phyloP scores from a whole-genome alignment of 2,113 vertebrate genomes.

The Capreolus pygargus region DNA sequence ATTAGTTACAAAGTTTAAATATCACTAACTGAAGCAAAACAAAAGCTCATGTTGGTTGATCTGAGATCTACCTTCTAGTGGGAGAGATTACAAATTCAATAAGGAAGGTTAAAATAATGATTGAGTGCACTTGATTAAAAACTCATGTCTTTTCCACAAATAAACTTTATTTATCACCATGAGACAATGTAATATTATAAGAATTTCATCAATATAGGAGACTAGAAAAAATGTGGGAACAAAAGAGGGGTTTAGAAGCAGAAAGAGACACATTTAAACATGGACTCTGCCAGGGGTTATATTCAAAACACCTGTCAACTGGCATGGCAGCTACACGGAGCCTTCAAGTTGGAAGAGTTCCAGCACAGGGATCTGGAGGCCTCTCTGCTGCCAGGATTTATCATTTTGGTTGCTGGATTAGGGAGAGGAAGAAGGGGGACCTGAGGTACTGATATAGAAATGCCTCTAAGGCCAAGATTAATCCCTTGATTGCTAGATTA shows the following conservation, averaged over 20 bases:
- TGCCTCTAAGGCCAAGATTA: background rate
- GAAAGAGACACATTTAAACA: background rate
- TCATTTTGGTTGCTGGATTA: background rate
- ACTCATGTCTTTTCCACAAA: background rate
- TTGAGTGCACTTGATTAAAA: background rate
- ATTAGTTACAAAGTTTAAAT: background rate
- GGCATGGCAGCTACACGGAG: background rate
- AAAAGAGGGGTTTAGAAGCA: background rate
- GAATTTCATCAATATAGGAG: background rate
- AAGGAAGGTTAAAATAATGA: conserved; percentile 17
- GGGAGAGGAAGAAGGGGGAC: background rate
- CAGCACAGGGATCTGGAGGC: rapidly evolving
- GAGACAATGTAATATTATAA: background rate
- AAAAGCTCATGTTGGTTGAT: background rate
- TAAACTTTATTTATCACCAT: background rate
- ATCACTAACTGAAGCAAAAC: background rate
- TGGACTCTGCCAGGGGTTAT: background rate
- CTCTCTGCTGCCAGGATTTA: background rate
- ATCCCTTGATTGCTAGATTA: background rate
- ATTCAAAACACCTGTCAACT: background rate
- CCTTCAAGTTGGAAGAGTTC: background rate
- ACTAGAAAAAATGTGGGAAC: background rate
- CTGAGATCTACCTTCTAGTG: background rate
- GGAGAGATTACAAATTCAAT: background rate
- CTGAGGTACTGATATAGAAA: background rate